phyloP scores from a whole-genome alignment of 2,888 invertebrate genomes.

The Stegana nigrithorax region DNA sequence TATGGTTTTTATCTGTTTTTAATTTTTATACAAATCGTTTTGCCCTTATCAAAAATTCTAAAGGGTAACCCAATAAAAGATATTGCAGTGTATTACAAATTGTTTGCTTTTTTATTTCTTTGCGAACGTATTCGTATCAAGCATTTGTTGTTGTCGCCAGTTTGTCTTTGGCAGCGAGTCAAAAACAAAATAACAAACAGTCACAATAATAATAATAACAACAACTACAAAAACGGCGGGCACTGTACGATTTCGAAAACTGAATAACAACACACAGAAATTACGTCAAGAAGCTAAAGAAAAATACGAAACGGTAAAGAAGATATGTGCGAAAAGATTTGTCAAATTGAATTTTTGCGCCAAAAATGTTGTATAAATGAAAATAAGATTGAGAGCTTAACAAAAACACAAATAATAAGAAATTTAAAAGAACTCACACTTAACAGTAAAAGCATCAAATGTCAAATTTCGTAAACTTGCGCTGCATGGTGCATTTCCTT shows the following conservation, averaged over 20 bases:
- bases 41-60: no score
- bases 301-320: not conserved
- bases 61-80: no score
- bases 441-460: not conserved
- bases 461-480: not conserved
- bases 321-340: constrained; percentile 2
- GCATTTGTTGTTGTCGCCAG: constrained; percentile 30
- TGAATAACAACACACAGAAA: constrained; percentile 42
- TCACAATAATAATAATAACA: not conserved
- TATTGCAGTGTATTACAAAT: no score
- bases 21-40: no score
- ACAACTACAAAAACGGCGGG: not conserved
- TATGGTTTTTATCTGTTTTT: no score
- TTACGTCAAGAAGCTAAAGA: not conserved
- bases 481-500: no score
- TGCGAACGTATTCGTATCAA: no score
- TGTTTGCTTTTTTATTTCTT: no score
- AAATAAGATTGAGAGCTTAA: constrained; percentile 26
- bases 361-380: constrained; percentile 36
- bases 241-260: constrained; percentile 16
- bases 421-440: not conserved
- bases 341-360: constrained; percentile 40
- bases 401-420: not conserved
- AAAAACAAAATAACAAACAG: constrained; percentile 23
- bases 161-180: constrained; percentile 37